A percentile compares a stretch with the other conserved stretches of the same genome.
Evolutionary conservation across 2,888 invertebrate species (phyloP).

Genomic region (Drosophila multiciliata): DNA sequence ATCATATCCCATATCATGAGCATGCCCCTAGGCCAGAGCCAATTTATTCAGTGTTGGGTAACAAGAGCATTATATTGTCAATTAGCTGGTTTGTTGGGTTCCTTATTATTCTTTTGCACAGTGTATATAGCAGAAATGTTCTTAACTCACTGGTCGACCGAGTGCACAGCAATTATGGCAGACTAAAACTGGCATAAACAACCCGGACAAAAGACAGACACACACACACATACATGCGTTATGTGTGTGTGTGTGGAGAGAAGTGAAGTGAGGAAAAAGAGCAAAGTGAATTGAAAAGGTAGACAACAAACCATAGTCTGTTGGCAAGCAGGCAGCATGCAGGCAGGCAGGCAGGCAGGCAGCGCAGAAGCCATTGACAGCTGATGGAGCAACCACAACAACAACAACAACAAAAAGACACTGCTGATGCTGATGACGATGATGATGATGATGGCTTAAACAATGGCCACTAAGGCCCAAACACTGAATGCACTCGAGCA

Average conservation of each 20-base stretch:
- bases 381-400: constrained; percentile 55
- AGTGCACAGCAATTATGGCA: constrained; percentile 60
- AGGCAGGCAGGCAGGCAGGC: constrained; percentile 26
- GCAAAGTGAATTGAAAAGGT: constrained; percentile 39
- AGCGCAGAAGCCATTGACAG: constrained; percentile 56
- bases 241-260: not conserved
- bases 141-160: constrained; percentile 38
- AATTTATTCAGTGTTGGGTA: constrained; percentile 16
- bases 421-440: constrained; percentile 43
- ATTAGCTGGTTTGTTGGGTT: constrained; percentile 22
- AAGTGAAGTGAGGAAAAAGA: constrained; percentile 7
- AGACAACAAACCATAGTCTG: constrained; percentile 13
- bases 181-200: constrained; percentile 60
- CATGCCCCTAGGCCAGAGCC: constrained; percentile 1
- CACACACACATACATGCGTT: constrained; percentile 7
- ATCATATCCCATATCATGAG: not conserved
- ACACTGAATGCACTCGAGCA: constrained; percentile 45
- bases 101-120: constrained; percentile 29
- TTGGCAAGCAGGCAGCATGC: constrained; percentile 24
- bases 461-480: constrained; percentile 55
- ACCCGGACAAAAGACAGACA: constrained; percentile 31
- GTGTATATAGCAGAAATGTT: constrained; percentile 35
- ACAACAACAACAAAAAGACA: constrained; percentile 29
- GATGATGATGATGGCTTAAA: constrained; percentile 61
- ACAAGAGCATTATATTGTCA: constrained; percentile 27